Percentiles rank a stretch among this genome's conserved stretches.
phyloP scores from a whole-genome alignment of 2,797 vertebrate species.

The Falco peregrinus region DNA sequence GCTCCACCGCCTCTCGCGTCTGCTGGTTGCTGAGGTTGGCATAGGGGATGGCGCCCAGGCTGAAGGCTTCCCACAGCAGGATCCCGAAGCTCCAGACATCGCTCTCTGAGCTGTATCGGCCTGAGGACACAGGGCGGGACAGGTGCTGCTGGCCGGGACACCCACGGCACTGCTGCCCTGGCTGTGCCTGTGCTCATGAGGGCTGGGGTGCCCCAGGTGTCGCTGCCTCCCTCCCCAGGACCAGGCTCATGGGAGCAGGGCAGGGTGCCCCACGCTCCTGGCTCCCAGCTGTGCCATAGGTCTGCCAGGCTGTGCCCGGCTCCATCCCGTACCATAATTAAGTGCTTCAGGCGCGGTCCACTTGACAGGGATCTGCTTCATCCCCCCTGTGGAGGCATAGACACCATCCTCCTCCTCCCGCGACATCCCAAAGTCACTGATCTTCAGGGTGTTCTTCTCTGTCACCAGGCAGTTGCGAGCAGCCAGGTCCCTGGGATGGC shows the following conservation, averaged over 20 bases:
- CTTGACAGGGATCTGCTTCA: slow-evolving; percentile 95
- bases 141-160: neutral
- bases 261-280: neutral
- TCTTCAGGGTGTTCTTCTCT: slow-evolving; percentile 88
- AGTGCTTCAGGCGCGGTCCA: slow-evolving; percentile 97
- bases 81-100: slow-evolving; percentile 97
- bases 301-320: neutral
- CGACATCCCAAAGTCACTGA: slow-evolving; percentile 99
- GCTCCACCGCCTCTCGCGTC: slow-evolving; percentile 89
- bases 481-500: slow-evolving; percentile 84
- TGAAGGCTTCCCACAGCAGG: slow-evolving; percentile 95
- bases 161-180: neutral
- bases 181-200: accelerated
- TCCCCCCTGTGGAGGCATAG: slow-evolving; percentile 87
- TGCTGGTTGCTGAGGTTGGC: slow-evolving; percentile 91
- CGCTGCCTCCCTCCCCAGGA: neutral
- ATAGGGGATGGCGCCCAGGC: slow-evolving; percentile 88
- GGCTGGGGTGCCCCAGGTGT: neutral
- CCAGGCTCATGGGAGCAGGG: accelerated
- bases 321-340: slow-evolving; percentile 85
- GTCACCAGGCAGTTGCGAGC: slow-evolving; percentile 96
- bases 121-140: slow-evolving; percentile 52
- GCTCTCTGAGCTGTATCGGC: slow-evolving; percentile 91
- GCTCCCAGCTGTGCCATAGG: accelerated
- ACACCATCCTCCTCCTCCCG: slow-evolving; percentile 90